Conservation (phyloP, 2,888 invertebrate species). For the Zeuzera pyrina region DNA sequence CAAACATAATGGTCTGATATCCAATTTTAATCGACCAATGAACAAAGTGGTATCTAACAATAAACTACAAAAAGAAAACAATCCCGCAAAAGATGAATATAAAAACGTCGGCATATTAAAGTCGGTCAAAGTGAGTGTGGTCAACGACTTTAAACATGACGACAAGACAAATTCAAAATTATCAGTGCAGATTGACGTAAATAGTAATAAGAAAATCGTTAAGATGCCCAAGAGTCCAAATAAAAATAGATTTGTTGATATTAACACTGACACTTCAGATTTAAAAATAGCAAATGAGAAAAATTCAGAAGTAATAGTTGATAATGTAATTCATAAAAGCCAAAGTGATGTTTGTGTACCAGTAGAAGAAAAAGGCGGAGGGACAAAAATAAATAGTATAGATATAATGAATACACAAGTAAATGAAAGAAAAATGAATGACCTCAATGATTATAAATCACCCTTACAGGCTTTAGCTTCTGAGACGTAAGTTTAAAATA, state of each 20-base stretch:
- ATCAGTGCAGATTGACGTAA: slow-evolving; percentile 41
- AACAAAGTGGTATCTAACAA: slow-evolving; percentile 21
- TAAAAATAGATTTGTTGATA: slow-evolving; percentile 21
- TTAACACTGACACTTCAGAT: slow-evolving; percentile 13
- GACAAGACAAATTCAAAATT: slow-evolving; percentile 22
- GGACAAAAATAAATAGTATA: slow-evolving; percentile 11
- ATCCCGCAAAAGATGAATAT: slow-evolving; percentile 37
- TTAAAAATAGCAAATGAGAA: slow-evolving; percentile 6
- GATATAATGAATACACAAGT: too few species aligned
- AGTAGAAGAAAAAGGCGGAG: slow-evolving; percentile 20
- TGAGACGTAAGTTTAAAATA: slow-evolving; percentile 48
- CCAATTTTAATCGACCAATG: slow-evolving; percentile 20
- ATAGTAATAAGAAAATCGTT: slow-evolving; percentile 42
- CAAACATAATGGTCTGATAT: slow-evolving; percentile 28
- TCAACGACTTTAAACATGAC: slow-evolving; percentile 34
- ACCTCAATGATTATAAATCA: slow-evolving; percentile 49
- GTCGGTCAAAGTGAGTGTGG: slow-evolving; percentile 38
- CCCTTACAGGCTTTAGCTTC: slow-evolving; percentile 48
- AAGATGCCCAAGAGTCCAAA: too few species aligned
- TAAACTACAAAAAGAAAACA: slow-evolving; percentile 57
- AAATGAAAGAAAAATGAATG: slow-evolving; percentile 11
- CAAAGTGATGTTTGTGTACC: slow-evolving; percentile 13
- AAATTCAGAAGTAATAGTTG: slow-evolving; percentile 5
- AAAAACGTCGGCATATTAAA: slow-evolving; percentile 29
- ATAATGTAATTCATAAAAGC: slow-evolving; percentile 5